Conservation (phyloP, 2,888 invertebrate genomes). For the Hirtodrosophila alboralis region DNA sequence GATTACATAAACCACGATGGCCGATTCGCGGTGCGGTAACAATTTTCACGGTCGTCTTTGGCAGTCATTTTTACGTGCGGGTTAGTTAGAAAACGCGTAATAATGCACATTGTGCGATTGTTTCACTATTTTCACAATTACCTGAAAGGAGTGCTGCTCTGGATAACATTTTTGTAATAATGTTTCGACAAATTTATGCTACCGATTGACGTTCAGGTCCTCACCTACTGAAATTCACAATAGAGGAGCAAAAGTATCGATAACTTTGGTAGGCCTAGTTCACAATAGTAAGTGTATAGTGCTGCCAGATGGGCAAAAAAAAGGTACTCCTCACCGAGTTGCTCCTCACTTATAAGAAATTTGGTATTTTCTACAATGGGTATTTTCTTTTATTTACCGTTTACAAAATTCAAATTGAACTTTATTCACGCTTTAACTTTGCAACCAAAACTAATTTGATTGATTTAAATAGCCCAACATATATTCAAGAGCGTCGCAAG, state of each 20-base stretch:
- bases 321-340: not conserved
- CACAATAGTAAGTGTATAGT: conserved; percentile 22
- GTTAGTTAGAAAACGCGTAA: not conserved
- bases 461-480: too few species aligned
- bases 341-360: not conserved
- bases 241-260: conserved; percentile 24
- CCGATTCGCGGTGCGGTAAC: conserved; percentile 66
- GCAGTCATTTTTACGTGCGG: conserved; percentile 23
- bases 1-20: conserved; percentile 83
- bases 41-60: conserved; percentile 67
- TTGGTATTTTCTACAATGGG: not conserved
- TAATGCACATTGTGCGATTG: not conserved
- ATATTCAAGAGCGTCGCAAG: too few species aligned
- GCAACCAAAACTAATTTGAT: too few species aligned
- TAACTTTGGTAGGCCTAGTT: conserved; percentile 21
- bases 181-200: conserved; percentile 70
- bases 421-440: too few species aligned
- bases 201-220: conserved; percentile 55
- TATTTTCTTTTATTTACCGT: too few species aligned
- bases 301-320: conserved; percentile 22
- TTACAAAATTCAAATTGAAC: too few species aligned
- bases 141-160: conserved; percentile 89
- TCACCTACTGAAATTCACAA: conserved; percentile 50
- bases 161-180: conserved; percentile 87
- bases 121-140: conserved; percentile 81